Percentiles rank a stretch among this genome's conserved stretches.
Evolutionary conservation across 2,888 invertebrate genomes (phyloP).

Genomic region (Keiferia lycopersicella): DNA sequence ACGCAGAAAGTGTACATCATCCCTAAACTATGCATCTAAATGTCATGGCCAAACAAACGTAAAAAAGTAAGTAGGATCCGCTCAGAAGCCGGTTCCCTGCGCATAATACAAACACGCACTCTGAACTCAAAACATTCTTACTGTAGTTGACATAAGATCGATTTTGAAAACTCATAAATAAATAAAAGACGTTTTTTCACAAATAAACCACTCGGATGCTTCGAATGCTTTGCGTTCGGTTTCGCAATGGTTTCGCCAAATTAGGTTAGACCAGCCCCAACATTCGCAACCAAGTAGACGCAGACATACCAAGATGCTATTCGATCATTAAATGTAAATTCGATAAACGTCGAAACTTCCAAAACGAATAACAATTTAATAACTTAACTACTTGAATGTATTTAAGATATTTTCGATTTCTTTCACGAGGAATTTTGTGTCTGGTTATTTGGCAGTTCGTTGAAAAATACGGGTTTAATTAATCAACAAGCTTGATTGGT

Average conservation of each 20-base stretch:
- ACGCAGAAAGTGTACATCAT: constrained; percentile 7
- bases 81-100: background rate
- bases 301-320: constrained; percentile 46
- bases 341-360: constrained; percentile 45
- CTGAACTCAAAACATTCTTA: background rate
- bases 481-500: constrained; percentile 30
- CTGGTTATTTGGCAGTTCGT: constrained; percentile 52
- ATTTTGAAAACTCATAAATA: constrained; percentile 2
- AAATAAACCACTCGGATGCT: constrained; percentile 8
- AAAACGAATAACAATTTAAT: constrained; percentile 62
- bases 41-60: constrained; percentile 33
- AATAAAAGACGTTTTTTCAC: constrained; percentile 18
- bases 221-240: constrained; percentile 31
- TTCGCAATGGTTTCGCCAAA: constrained; percentile 43
- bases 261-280: constrained; percentile 36
- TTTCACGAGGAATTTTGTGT: constrained; percentile 56
- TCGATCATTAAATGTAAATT: constrained; percentile 49
- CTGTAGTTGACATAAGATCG: background rate
- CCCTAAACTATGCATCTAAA: constrained; percentile 34
- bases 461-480: constrained; percentile 39
- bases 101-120: constrained; percentile 1
- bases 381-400: constrained; percentile 63
- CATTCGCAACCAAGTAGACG: constrained; percentile 37
- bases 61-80: constrained; percentile 30
- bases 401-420: constrained; percentile 42